A percentile compares a stretch with the other conserved stretches of the same genome.
Conservation (phyloP, 2,888 invertebrate genomes). For the Aphodius sticticus region DNA sequence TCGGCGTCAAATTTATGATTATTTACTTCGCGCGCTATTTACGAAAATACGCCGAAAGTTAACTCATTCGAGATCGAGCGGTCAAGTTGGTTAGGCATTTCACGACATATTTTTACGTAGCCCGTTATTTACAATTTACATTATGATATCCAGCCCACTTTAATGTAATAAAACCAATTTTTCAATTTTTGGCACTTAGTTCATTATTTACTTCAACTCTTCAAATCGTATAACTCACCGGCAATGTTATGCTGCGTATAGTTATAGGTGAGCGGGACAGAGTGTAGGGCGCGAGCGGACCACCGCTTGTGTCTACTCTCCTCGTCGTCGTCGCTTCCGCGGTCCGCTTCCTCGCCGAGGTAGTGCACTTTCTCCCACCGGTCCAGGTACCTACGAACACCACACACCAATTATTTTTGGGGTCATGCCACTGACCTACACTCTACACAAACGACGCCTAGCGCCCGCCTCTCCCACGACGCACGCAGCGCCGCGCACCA, state of each 20-base stretch:
- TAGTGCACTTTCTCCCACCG: slow-evolving; percentile 91
- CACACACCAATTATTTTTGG: slow-evolving; percentile 34
- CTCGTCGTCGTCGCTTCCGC: slow-evolving; percentile 79
- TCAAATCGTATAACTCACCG: slow-evolving; percentile 59
- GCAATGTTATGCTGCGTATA: slow-evolving; percentile 78
- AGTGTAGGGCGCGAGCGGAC: slow-evolving; percentile 69
- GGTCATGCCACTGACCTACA: slow-evolving; percentile 49
- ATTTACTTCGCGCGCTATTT: too few species aligned
- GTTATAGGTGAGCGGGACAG: slow-evolving; percentile 80
- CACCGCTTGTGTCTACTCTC: slow-evolving; percentile 75
- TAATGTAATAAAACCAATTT: too few species aligned
- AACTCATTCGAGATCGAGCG: too few species aligned
- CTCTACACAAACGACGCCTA: slow-evolving; percentile 26
- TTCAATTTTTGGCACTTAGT: too few species aligned
- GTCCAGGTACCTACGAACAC: slow-evolving; percentile 69
- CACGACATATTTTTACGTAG: too few species aligned
- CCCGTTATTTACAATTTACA: too few species aligned
- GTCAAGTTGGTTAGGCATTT: too few species aligned
- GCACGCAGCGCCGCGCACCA: slow-evolving; percentile 33
- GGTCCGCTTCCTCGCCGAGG: slow-evolving; percentile 88
- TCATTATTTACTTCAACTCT: too few species aligned
- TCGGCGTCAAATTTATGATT: too few species aligned
- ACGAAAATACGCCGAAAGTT: too few species aligned
- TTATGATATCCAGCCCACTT: too few species aligned
- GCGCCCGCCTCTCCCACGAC: slow-evolving; percentile 9